phyloP scores from a whole-genome alignment of 2,888 invertebrate species.

The Caenorhabditis becei region DNA sequence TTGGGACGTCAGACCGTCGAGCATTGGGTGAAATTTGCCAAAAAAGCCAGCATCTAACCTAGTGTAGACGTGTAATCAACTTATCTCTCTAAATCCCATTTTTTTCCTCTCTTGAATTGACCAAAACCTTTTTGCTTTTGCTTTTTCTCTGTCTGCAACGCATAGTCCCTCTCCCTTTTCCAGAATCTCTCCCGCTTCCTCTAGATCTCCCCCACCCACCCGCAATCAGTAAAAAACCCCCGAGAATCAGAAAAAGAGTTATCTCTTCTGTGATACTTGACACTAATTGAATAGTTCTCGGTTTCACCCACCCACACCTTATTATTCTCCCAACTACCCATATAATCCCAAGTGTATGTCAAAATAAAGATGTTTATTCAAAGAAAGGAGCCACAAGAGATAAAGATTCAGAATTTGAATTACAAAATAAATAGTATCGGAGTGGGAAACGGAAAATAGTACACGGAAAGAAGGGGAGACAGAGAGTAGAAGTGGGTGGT shows the following conservation, averaged over 20 bases:
- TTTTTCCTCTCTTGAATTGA: not conserved
- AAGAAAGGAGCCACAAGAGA: too few relatives aligned
- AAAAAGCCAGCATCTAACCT: constrained; percentile 73
- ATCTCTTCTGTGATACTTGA: constrained; percentile 35
- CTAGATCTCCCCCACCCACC: not conserved
- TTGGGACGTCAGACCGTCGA: constrained; percentile 77
- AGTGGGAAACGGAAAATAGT: constrained; percentile 5
- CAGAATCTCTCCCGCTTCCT: not conserved
- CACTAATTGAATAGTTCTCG: constrained; percentile 38
- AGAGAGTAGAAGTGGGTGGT: constrained; percentile 5
- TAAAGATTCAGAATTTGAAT: too few relatives aligned
- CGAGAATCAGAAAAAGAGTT: constrained; percentile 10
- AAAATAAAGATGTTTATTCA: constrained; percentile 3
- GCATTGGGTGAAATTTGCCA: constrained; percentile 79
- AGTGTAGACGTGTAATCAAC: not conserved
- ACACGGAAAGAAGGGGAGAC: not conserved
- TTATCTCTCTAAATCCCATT: not conserved
- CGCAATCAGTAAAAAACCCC: constrained; percentile 1
- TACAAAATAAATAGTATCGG: not conserved
- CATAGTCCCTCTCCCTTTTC: not conserved
- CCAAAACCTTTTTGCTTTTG: not conserved
- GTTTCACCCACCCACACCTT: constrained; percentile 19
- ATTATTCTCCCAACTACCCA: not conserved
- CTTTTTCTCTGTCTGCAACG: not conserved
- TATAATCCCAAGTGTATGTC: not conserved